A percentile compares a stretch with the other conserved stretches of the same genome.
These are phyloP conservation scores for Myrmophylax atrothorax DNA, from an alignment of 2,113 vertebrate species.

Conservation along the genomic window DNA sequence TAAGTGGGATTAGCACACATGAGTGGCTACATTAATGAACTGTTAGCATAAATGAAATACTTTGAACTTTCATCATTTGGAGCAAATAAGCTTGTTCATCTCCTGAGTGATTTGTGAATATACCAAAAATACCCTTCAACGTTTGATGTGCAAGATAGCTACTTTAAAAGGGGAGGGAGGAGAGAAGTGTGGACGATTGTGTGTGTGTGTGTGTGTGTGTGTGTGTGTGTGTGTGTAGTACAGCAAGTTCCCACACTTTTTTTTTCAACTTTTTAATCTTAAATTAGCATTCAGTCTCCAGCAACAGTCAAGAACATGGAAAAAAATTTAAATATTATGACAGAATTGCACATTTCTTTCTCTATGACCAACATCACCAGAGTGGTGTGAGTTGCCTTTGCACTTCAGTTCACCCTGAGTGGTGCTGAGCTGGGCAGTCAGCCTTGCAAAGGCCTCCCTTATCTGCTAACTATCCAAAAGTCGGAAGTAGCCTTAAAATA, in stretches of 20 bases:
- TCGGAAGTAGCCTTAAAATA: neutral
- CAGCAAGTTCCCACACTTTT: neutral
- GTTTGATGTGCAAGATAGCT: constrained; percentile 21
- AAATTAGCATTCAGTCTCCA: neutral
- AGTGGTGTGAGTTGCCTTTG: neutral
- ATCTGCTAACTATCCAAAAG: neutral
- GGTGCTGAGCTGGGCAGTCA: neutral
- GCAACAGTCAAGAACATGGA: neutral
- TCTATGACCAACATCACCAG: neutral
- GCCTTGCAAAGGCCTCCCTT: neutral
- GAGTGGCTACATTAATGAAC: constrained; percentile 35
- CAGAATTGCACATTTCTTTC: neutral
- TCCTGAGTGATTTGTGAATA: constrained; percentile 12
- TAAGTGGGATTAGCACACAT: constrained; percentile 30
- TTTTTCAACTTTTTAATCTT: neutral
- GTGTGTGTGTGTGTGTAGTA: neutral
- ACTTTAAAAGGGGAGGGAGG: neutral
- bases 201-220: fast-evolving
- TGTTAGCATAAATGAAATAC: constrained; percentile 25
- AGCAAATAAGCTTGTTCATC: constrained; percentile 14
- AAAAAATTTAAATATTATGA: neutral
- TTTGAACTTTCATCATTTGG: constrained; percentile 36
- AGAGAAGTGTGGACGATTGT: neutral
- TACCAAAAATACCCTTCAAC: neutral
- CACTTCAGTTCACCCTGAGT: neutral